These are phyloP conservation scores for Glyptemys insculpta DNA, from an alignment of 2,797 vertebrate genomes.

Conservation along the genomic window DNA sequence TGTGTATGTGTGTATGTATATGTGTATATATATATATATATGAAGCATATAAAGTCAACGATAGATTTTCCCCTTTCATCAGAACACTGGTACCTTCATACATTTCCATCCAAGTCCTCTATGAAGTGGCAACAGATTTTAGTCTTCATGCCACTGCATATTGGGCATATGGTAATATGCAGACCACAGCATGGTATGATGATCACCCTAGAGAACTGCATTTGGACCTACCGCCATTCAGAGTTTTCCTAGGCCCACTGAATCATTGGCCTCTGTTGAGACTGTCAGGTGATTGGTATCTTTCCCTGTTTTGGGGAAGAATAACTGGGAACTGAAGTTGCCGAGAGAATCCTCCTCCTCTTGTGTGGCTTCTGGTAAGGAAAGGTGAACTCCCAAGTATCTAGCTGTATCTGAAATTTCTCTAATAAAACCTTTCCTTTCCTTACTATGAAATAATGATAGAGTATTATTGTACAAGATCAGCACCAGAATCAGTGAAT, in stretches of 20 bases:
- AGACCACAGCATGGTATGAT: background rate
- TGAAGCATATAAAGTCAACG: background rate
- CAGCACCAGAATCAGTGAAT: background rate
- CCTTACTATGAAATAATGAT: background rate
- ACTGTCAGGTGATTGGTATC: background rate
- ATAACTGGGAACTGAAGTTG: background rate
- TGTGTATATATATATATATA: background rate
- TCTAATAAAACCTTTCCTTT: conserved; percentile 14
- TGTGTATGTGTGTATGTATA: background rate
- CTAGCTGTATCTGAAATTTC: conserved; percentile 16
- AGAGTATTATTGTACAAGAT: background rate
- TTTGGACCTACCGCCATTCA: conserved; percentile 25
- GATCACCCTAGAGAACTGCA: background rate
- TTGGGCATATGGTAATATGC: background rate
- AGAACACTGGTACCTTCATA: background rate
- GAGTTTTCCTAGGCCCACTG: conserved; percentile 12
- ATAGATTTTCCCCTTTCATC: background rate
- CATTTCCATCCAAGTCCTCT: background rate
- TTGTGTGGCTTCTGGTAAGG: background rate
- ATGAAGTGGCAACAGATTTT: background rate
- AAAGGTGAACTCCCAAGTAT: background rate
- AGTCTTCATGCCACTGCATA: background rate
- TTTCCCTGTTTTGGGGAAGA: conserved; percentile 19
- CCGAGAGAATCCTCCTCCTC: background rate
- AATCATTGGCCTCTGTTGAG: conserved; percentile 38